phyloP scores from a whole-genome alignment of 2,797 vertebrate species.

The Myotis findleyi region DNA sequence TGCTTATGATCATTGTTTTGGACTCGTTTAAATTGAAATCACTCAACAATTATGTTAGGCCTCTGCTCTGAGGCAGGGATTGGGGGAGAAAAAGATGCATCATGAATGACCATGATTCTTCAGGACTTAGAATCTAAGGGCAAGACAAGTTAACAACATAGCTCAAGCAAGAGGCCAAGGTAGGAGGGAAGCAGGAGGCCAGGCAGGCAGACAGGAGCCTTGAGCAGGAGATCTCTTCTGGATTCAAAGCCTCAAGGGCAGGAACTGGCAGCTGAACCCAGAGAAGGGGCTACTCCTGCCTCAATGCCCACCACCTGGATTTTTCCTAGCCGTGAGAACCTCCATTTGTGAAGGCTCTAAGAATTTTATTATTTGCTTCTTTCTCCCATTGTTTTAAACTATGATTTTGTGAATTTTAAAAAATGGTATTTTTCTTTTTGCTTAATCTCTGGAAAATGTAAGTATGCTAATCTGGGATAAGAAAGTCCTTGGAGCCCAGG shows the following conservation, averaged over 20 bases:
- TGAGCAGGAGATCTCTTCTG: neutral
- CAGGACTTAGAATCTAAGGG: neutral
- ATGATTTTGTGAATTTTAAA: neutral
- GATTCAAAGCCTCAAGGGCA: neutral
- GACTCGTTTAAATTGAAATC: slow-evolving; percentile 23
- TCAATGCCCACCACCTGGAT: accelerated
- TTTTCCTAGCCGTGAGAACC: neutral
- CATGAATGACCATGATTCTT: accelerated
- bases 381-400: neutral
- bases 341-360: neutral
- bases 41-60: neutral
- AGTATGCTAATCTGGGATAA: neutral
- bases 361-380: neutral
- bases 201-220: neutral
- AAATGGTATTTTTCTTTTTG: neutral
- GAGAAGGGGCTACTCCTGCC: too few relatives aligned
- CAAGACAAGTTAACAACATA: neutral
- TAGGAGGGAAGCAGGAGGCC: neutral
- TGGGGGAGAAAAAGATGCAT: neutral
- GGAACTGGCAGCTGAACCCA: neutral
- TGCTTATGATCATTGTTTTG: neutral
- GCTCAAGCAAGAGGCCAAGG: neutral
- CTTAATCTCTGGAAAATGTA: neutral
- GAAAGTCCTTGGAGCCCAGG: neutral
- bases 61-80: neutral